These are phyloP conservation scores for Drosophila obscura DNA, from an alignment of 1,140 invertebrate species.

Conservation along the genomic window DNA sequence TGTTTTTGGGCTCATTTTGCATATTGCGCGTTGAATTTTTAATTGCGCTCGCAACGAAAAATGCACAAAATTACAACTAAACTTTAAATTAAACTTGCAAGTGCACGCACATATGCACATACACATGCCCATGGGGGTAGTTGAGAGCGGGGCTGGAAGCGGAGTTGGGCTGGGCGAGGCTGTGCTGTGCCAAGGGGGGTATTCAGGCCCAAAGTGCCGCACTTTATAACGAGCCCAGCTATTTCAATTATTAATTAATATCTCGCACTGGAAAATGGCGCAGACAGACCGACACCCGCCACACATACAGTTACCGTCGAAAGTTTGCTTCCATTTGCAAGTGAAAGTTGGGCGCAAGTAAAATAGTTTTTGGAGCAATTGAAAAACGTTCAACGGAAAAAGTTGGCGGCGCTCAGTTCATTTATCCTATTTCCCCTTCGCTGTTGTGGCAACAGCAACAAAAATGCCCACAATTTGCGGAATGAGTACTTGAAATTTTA, in stretches of 20 bases:
- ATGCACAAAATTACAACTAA: slow-evolving; percentile 64
- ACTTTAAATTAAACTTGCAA: slow-evolving; percentile 70
- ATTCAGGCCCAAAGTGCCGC: slow-evolving; percentile 34
- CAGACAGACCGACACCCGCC: slow-evolving; percentile 21
- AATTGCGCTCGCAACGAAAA: slow-evolving; percentile 65
- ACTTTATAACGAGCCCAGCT: slow-evolving; percentile 55
- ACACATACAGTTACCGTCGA: slow-evolving; percentile 44
- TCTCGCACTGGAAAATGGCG: slow-evolving; percentile 47
- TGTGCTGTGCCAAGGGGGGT: slow-evolving; percentile 6
- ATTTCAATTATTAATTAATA: slow-evolving; percentile 80
- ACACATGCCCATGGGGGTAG: slow-evolving; percentile 4
- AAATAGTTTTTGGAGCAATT: slow-evolving; percentile 73
- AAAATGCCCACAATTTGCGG: slow-evolving; percentile 35
- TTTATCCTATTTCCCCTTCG: slow-evolving; percentile 35
- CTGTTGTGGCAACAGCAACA: slow-evolving; percentile 6
- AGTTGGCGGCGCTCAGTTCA: slow-evolving; percentile 57
- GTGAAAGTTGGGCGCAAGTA: slow-evolving; percentile 65
- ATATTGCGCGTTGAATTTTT: slow-evolving; percentile 74
- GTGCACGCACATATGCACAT: slow-evolving; percentile 32
- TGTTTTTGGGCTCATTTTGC: slow-evolving; percentile 44
- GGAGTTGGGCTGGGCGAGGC: not conserved
- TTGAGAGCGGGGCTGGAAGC: not conserved
- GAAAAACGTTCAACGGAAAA: slow-evolving; percentile 66
- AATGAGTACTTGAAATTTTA: slow-evolving; percentile 28
- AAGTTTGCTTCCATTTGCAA: slow-evolving; percentile 69